A percentile compares a stretch with the other conserved stretches of the same genome.
Conservation (phyloP, 2,888 invertebrate genomes). For the Drosophila paramelanica region DNA sequence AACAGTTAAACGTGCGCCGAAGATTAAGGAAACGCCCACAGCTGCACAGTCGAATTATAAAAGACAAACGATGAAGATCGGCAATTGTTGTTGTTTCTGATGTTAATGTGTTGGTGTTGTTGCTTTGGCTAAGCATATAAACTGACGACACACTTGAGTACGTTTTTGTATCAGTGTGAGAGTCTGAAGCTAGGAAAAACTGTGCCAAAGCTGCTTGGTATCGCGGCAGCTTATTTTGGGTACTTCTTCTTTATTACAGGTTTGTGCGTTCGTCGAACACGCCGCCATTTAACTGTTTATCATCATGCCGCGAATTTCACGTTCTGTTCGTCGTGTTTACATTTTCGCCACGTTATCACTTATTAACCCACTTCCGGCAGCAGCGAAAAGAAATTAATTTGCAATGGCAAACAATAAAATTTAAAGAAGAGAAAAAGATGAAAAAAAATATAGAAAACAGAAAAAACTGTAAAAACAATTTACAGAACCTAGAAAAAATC, state of each 20-base stretch:
- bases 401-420: conserved; percentile 53
- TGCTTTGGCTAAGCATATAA: conserved; percentile 14
- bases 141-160: conserved; percentile 4
- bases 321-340: conserved; percentile 68
- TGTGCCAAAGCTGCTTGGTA: conserved; percentile 59
- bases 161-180: conserved; percentile 13
- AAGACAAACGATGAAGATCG: conserved; percentile 9
- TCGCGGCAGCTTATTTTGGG: conserved; percentile 29
- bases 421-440: conserved; percentile 3
- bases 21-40: conserved; percentile 49
- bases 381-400: conserved; percentile 72
- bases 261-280: conserved; percentile 24
- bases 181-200: conserved; percentile 35
- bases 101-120: conserved; percentile 15
- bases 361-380: conserved; percentile 76
- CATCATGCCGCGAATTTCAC: conserved; percentile 54
- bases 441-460: conserved; percentile 10
- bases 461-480: conserved; percentile 64
- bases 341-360: conserved; percentile 75
- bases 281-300: conserved; percentile 50
- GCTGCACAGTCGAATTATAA: background rate
- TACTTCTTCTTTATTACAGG: conserved; percentile 19
- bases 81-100: conserved; percentile 1
- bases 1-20: conserved; percentile 22
- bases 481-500: conserved; percentile 75